Evolutionary conservation across 2,113 vertebrate species (phyloP), one percentile per base, ranked within the genome.

Genomic region (Chamaetylas fuelleborni): DNA sequence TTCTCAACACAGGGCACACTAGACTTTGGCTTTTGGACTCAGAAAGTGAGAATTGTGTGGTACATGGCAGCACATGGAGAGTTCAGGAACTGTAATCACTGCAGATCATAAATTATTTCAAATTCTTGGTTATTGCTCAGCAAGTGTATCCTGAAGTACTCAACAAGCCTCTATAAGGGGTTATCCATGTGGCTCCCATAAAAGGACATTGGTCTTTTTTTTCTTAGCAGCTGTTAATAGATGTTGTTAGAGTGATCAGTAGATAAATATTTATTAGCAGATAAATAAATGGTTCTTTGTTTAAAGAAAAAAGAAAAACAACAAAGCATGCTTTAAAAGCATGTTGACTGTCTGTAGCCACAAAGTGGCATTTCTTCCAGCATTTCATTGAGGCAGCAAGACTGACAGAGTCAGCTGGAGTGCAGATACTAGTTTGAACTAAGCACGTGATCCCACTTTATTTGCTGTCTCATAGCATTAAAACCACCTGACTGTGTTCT

Each of bases 361-460:
- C 54, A 26, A 16, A 69, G 50, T 4, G 4, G 24, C 42, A 69
- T 77, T 67, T 90, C 45, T 66, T 79, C 34, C 38, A 91, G 45
- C 34, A 43, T 77, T 80, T 94, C 70, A 70, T 12, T 56, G 67
- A 67, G 70, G 57, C 82, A 95, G 53, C n/a, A 71, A 84, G 90
- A 96, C 33, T 90, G 93, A 94, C 51, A 36, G 38, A 11, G 60
- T 83, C 92, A 94, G 67, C 71, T 90, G 93, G 81, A 76, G 38
- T 38, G 66, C 43, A 62, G 54, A 54, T 34, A 65, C 42, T 40
- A 28, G 73, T 72, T 71, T 9, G 11, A 79, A n/a, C 45, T n/a
- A 77, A 84, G 42, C 73, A 91, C 6, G 11, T 61, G 87, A 81
- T 66, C 45, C 50, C 31, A 61, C 40, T 87, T 61, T 25, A 80